Conservation (phyloP, 1,140 invertebrate genomes). For the Macrosteles quadrilineatus region DNA sequence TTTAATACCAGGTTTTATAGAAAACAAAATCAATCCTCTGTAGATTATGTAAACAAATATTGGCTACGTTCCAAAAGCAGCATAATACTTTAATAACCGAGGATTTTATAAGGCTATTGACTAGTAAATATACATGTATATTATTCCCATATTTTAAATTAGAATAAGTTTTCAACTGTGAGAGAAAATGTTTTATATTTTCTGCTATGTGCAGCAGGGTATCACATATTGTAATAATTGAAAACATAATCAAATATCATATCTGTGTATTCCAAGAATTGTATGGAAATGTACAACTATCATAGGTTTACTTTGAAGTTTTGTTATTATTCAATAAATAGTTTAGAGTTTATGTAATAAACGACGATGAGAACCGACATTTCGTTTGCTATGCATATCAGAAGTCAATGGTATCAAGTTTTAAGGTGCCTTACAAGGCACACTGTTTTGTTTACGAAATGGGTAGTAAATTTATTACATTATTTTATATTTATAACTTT, state of each 20-base stretch:
- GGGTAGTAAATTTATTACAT: not conserved
- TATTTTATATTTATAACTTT: constrained; percentile 28
- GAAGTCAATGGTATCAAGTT: constrained; percentile 1
- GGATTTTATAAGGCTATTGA: too few relatives aligned
- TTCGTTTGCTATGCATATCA: constrained; percentile 8
- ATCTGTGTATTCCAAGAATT: constrained; percentile 1
- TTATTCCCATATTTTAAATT: too few relatives aligned
- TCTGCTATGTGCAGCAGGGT: not conserved
- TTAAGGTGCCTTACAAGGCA: constrained; percentile 10
- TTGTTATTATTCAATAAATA: constrained; percentile 10
- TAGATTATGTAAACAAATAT: too few relatives aligned
- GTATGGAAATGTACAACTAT: constrained; percentile 1
- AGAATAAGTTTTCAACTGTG: not conserved
- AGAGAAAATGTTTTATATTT: not conserved
- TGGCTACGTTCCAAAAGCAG: too few relatives aligned
- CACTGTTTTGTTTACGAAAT: constrained; percentile 19
- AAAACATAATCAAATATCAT: constrained; percentile 15
- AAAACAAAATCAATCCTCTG: too few relatives aligned
- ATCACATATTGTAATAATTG: constrained; percentile 1
- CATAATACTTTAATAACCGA: too few relatives aligned
- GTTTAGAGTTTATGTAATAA: not conserved
- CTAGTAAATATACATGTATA: too few relatives aligned
- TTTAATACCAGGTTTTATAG: too few relatives aligned
- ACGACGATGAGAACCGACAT: not conserved
- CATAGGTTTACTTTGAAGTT: not conserved